phyloP scores from a whole-genome alignment of 2,113 vertebrate genomes.

The Rhea pennata region DNA sequence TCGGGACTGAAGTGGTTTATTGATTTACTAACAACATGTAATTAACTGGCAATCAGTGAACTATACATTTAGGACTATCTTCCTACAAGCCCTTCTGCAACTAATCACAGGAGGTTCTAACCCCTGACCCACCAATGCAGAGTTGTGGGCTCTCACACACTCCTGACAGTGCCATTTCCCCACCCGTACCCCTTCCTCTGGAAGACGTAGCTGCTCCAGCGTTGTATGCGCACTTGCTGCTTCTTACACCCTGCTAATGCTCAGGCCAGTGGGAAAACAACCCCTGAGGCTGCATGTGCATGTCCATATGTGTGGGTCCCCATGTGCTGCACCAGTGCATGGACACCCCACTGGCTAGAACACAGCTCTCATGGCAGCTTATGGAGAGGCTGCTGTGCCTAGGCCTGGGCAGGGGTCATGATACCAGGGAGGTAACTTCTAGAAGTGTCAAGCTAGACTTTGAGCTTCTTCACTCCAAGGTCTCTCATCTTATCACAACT shows the following conservation, averaged over 20 bases:
- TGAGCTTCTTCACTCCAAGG: not conserved
- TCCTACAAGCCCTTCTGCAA: not conserved
- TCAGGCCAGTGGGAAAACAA: accelerated
- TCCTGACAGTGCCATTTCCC: not conserved
- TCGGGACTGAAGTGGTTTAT: not conserved
- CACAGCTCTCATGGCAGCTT: not conserved
- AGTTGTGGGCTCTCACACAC: not conserved
- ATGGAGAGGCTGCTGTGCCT: not conserved
- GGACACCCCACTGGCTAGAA: not conserved
- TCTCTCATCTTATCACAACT: not conserved
- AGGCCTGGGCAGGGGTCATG: not conserved
- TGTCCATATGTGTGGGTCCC: not conserved
- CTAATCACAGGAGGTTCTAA: not conserved
- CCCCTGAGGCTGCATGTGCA: accelerated
- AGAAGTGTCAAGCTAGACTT: not conserved
- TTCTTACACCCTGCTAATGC: not conserved
- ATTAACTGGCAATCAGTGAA: not conserved
- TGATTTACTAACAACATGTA: not conserved
- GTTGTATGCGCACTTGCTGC: not conserved
- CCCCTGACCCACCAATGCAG: not conserved
- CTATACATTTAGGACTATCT: not conserved
- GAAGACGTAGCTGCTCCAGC: accelerated
- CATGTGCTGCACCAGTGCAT: not conserved
- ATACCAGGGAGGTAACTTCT: not conserved
- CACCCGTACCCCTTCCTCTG: accelerated